Base-by-base conservation (phyloP, 1,140 invertebrate species). In the Hesperophylax magnus region DNA sequence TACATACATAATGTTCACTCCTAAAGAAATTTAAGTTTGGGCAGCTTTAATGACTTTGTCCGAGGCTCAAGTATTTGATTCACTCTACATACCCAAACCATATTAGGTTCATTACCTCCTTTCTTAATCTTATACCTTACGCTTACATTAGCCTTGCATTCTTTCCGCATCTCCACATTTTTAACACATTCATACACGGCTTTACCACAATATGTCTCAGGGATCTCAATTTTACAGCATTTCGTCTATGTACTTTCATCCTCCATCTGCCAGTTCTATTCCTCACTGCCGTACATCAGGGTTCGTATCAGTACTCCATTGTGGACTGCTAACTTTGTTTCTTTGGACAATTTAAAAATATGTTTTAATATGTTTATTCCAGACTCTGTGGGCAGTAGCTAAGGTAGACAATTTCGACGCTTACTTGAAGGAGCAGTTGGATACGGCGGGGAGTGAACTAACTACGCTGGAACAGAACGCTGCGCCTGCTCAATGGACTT, bases 401-500 rank as follows among this genome's bases (percentile, higher is more conserved):
- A 47, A 75, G 7, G 87, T 86, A 79, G 86, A 71, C 86, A 88
- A 82, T 86, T 61, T 63, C 86, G 87, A 84, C 86, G 86, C 58
- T 79, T 88, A 75, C 14, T 74, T 7, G 79, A 53, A 22, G 17
- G 56, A 22, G 87, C 87, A 88, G 87, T 85, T 85, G 78, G 63
- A 31, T 67, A 77, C 75, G 31, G 86, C 86, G 67, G 83, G 74
- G 78, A 74, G 67, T 7, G 82, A 85, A 81, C 86, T 90, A 82
- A 71, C 72, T 39, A 67, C 61, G 58, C 88, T 87, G 82, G 89
- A 90, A 88, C 84, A 82, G 31, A 79, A 81, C 85, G 88, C 89
- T 60, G 88, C 88, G 84, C 88, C 89, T 78, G 85, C 88, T 83
- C 88, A 87, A 85, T 90, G 89, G 89, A 85, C 60, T 84, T 85